phyloP scores from a whole-genome alignment of 2,888 invertebrate species.

The Hemithea aestivaria region DNA sequence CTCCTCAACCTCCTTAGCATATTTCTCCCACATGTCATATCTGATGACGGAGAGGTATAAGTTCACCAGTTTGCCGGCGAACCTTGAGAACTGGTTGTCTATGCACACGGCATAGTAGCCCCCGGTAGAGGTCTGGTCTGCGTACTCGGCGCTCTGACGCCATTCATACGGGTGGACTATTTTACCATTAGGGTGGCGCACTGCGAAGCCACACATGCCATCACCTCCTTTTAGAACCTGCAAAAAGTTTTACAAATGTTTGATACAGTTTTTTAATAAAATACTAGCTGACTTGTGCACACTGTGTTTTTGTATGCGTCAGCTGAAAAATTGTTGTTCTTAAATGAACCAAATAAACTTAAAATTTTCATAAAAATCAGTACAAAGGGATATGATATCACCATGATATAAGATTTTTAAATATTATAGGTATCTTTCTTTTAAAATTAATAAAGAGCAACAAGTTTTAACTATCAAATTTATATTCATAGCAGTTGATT shows the following conservation, averaged over 20 bases:
- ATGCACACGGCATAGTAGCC: slow-evolving; percentile 95
- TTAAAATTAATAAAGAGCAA: too few species aligned
- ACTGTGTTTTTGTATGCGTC: too few species aligned
- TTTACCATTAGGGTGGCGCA: slow-evolving; percentile 90
- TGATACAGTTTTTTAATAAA: neutral
- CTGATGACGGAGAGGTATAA: slow-evolving; percentile 94
- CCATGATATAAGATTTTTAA: too few species aligned
- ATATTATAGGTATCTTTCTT: too few species aligned
- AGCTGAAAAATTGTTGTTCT: too few species aligned
- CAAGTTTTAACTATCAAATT: slow-evolving; percentile 4
- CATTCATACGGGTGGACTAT: slow-evolving; percentile 95
- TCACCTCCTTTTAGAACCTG: slow-evolving; percentile 95
- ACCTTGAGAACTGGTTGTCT: slow-evolving; percentile 95
- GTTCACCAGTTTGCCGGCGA: slow-evolving; percentile 93
- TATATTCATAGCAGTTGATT: slow-evolving; percentile 8
- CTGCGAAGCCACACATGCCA: slow-evolving; percentile 95
- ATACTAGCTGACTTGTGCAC: too few species aligned
- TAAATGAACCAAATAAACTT: too few species aligned
- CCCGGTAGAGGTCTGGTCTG: slow-evolving; percentile 88
- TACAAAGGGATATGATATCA: too few species aligned
- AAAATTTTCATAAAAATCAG: too few species aligned
- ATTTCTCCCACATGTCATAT: slow-evolving; percentile 96
- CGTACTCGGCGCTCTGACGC: slow-evolving; percentile 93
- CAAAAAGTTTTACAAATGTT: slow-evolving; percentile 17
- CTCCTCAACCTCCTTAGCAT: slow-evolving; percentile 92